Conservation (phyloP, 2,113 vertebrate genomes). For the Dendropsophus ebraccatus region DNA sequence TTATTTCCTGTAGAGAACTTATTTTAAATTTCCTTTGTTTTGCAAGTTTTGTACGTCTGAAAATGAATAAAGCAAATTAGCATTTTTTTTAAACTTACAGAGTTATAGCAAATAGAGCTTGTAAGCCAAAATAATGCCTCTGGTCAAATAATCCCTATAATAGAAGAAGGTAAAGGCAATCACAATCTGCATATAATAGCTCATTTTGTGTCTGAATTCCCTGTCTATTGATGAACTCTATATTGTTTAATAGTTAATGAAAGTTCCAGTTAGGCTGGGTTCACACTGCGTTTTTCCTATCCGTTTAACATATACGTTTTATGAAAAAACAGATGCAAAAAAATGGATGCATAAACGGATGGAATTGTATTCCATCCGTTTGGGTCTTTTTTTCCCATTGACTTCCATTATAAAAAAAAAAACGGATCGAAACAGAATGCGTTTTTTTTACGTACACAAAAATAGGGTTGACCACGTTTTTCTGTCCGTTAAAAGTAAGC, state of each 20-base stretch:
- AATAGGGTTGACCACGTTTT: too few species aligned
- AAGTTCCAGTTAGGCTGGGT: too few species aligned
- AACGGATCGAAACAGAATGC: too few species aligned
- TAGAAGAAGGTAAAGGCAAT: not conserved
- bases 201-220: not conserved
- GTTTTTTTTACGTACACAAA: too few species aligned
- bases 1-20: slow-evolving; percentile 51
- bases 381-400: too few species aligned
- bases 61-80: slow-evolving; percentile 31
- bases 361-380: too few species aligned
- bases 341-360: too few species aligned
- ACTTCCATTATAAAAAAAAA: too few species aligned
- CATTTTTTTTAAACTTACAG: not conserved
- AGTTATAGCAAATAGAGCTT: slow-evolving; percentile 9
- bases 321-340: too few species aligned
- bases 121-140: slow-evolving; percentile 1
- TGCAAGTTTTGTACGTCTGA: slow-evolving; percentile 14
- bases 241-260: not conserved
- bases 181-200: not conserved
- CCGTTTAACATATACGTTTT: too few species aligned
- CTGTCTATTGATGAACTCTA: not conserved
- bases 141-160: not conserved
- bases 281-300: too few species aligned
- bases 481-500: too few species aligned
- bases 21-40: slow-evolving; percentile 28